Evolutionary conservation across 2,113 vertebrate species (phyloP), one percentile per base, ranked within the genome.

Genomic region (Eulemur rufifrons): DNA sequence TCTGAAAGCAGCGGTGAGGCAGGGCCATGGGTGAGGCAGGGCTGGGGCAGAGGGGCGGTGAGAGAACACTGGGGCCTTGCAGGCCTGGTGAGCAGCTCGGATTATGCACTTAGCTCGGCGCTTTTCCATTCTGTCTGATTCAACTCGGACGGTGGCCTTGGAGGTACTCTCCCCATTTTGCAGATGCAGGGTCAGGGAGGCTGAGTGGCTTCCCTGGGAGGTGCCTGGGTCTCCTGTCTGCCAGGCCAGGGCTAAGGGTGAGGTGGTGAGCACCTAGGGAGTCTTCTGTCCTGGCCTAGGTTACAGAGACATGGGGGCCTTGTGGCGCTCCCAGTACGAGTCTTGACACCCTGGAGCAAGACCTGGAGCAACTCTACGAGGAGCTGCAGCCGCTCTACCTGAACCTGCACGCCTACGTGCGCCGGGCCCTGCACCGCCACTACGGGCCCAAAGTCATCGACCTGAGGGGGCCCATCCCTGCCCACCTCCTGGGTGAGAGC

Each of bases 301-400:
- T 92, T 99, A 99, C 89, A 2, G 98, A 5, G 99, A 99, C 97
- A 99, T 99, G 0, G 99, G 99, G 5, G 99, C 98, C 63, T 99
- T 98, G 98, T 99, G 99, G 99, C 98, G 99, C n/a, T 99, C 99
- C 14, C 96, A 99, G 77, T 99, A 99, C 42, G 99, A 99, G 96
- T 99, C 99, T 0, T 0, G 84, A 99, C 0, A 99, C 99, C 6
- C 99, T 99, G 1, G 99, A 99, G 97, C 85, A 98, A 39, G 99
- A 99, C 91, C 98, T 99, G 95, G 99, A 99, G 98, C 92, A 25
- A 10, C 94, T 99, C 74, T 99, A 98, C 96, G 96, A 98, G 64
- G 98, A 99, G 97, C 98, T 99, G 88, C 98, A 99, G 97, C 99
- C 99, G 0, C 98, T 99, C 69, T 99, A 99, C 97, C 98, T 98